Evolutionary conservation across 2,797 vertebrate species (phyloP).

Genomic region (Potorous gilbertii): DNA sequence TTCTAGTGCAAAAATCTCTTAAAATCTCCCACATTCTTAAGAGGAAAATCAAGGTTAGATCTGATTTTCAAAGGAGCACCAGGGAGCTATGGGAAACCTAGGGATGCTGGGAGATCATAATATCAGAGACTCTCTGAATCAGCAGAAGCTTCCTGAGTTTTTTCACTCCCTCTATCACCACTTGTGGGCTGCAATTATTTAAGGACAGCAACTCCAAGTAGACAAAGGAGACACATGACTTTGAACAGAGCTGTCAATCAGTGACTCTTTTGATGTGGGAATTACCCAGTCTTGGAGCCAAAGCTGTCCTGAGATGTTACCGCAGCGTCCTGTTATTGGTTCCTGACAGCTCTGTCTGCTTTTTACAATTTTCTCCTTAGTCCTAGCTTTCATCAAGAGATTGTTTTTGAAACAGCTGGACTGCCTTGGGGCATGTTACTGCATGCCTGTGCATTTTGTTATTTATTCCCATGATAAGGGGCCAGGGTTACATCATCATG

Average conservation of each 20-base stretch:
- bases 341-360: not conserved
- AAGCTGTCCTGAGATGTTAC: not conserved
- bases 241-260: conserved; percentile 4
- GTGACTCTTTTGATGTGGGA: not conserved
- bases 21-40: not conserved
- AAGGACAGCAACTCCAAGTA: not conserved
- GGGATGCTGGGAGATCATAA: not conserved
- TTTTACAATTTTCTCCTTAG: not conserved
- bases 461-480: not conserved
- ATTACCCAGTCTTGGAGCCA: not conserved
- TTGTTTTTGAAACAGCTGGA: not conserved
- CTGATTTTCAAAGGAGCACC: not conserved
- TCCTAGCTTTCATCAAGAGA: not conserved
- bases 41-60: not conserved
- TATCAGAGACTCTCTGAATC: not conserved
- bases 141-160: not conserved
- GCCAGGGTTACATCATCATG: not conserved
- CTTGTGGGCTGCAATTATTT: not conserved
- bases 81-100: not conserved
- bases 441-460: not conserved
- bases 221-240: conserved; percentile 5
- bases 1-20: not conserved
- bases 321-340: not conserved
- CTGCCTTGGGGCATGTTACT: not conserved
- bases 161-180: fast-evolving